Evolutionary conservation across 2,797 vertebrate species (phyloP).

Genomic region (Nannoperca australis): DNA sequence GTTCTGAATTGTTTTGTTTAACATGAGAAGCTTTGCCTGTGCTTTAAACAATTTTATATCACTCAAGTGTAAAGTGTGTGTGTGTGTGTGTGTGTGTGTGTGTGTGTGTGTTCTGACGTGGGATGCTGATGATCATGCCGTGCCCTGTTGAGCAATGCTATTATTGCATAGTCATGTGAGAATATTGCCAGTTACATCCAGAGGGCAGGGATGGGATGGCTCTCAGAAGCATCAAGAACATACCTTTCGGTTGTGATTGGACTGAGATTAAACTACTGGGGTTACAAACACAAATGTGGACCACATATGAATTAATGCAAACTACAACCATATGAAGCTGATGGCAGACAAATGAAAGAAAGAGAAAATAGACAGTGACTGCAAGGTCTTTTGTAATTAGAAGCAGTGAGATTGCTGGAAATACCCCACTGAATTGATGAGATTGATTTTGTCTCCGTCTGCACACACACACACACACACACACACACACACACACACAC

Average conservation of each 20-base stretch:
- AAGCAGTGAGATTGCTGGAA: constrained; percentile 77
- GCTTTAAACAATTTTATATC: constrained; percentile 34
- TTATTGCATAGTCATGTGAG: constrained; percentile 43
- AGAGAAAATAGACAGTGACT: constrained; percentile 80
- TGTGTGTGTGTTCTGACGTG: not conserved
- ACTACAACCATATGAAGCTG: constrained; percentile 81
- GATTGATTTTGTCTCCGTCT: constrained; percentile 76
- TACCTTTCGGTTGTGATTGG: constrained; percentile 80
- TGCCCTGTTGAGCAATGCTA: constrained; percentile 8
- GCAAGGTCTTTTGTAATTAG: constrained; percentile 81
- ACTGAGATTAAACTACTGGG: constrained; percentile 76
- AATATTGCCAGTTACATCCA: constrained; percentile 53
- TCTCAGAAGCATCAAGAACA: constrained; percentile 68
- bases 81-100: not conserved
- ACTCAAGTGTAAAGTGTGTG: not conserved
- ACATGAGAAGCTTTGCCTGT: constrained; percentile 24
- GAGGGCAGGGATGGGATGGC: constrained; percentile 62
- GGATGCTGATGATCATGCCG: constrained; percentile 28
- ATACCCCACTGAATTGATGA: constrained; percentile 78
- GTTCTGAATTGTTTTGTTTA: constrained; percentile 59
- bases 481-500: constrained; percentile 16
- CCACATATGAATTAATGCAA: constrained; percentile 82
- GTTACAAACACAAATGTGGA: constrained; percentile 75
- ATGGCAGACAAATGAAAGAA: constrained; percentile 74
- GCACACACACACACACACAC: constrained; percentile 19